Evolutionary conservation across 1,140 invertebrate species (phyloP).

Genomic region (Calliphora vicina): DNA sequence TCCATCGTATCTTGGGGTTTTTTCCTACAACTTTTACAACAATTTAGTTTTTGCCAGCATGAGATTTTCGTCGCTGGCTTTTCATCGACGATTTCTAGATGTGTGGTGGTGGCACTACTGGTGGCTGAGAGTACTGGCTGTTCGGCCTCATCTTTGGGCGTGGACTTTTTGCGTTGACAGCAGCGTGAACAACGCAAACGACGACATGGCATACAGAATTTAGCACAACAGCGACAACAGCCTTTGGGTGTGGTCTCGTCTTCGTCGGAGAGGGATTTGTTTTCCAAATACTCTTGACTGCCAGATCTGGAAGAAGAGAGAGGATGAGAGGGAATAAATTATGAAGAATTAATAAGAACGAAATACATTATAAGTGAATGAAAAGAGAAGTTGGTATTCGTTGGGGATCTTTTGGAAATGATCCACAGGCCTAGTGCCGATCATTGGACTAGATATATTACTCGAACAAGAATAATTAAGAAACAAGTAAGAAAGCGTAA

Average conservation of each 20-base stretch:
- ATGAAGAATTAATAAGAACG: no score
- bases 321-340: no score
- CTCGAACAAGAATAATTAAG: no score
- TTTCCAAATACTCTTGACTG: conserved; percentile 58
- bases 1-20: conserved; percentile 38
- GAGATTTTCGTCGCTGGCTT: conserved; percentile 44
- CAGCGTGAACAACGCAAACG: conserved; percentile 56
- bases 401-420: no score
- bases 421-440: no score
- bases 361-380: no score
- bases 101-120: conserved; percentile 56
- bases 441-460: no score
- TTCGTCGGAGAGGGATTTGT: conserved; percentile 44
- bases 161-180: conserved; percentile 43
- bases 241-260: conserved; percentile 42
- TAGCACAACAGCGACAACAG: conserved; percentile 54
- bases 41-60: conserved; percentile 55
- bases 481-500: no score
- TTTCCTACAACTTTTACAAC: conserved; percentile 53
- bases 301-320: conserved; percentile 45
- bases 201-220: conserved; percentile 59
- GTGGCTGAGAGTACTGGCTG: conserved; percentile 52
- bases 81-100: conserved; percentile 56
- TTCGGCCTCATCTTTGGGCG: conserved; percentile 43
- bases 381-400: background rate